Evolutionary conservation across 1,140 invertebrate genomes (phyloP).

Genomic region (Drosophila kohkoa): DNA sequence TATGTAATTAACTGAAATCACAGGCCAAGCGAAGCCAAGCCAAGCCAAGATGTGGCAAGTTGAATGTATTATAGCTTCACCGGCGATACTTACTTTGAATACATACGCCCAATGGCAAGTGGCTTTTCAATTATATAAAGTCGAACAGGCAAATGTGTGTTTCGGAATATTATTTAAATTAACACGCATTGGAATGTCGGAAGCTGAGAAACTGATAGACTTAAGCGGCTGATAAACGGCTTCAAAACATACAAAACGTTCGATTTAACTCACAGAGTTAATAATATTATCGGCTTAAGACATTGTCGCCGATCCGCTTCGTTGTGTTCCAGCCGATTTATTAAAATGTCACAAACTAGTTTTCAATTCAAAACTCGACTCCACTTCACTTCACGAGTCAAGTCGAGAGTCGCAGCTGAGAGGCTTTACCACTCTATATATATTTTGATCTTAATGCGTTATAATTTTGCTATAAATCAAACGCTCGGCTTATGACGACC

Average conservation of each 20-base stretch:
- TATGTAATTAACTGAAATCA: constrained; percentile 71
- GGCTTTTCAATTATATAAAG: constrained; percentile 58
- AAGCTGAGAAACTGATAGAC: constrained; percentile 36
- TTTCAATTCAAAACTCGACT: constrained; percentile 33
- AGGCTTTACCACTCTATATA: constrained; percentile 40
- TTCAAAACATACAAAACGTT: constrained; percentile 81
- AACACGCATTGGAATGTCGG: constrained; percentile 53
- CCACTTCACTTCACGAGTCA: constrained; percentile 6
- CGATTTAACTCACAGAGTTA: constrained; percentile 79
- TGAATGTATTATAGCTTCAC: neutral
- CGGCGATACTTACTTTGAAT: neutral
- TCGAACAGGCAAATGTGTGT: constrained; percentile 29
- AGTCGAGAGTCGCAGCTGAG: constrained; percentile 1
- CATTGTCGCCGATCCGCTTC: constrained; percentile 72
- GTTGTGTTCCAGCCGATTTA: constrained; percentile 75
- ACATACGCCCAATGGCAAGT: constrained; percentile 28
- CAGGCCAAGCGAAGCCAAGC: neutral
- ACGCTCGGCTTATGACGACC: constrained; percentile 68
- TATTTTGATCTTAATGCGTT: constrained; percentile 82
- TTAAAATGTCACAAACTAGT: constrained; percentile 82
- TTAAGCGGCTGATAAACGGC: constrained; percentile 79
- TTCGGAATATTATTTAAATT: constrained; percentile 43
- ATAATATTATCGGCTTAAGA: constrained; percentile 83
- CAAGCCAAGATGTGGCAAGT: neutral
- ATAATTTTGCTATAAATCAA: constrained; percentile 84